phyloP scores from a whole-genome alignment of 2,888 invertebrate species.

The Phorcus lineatus region DNA sequence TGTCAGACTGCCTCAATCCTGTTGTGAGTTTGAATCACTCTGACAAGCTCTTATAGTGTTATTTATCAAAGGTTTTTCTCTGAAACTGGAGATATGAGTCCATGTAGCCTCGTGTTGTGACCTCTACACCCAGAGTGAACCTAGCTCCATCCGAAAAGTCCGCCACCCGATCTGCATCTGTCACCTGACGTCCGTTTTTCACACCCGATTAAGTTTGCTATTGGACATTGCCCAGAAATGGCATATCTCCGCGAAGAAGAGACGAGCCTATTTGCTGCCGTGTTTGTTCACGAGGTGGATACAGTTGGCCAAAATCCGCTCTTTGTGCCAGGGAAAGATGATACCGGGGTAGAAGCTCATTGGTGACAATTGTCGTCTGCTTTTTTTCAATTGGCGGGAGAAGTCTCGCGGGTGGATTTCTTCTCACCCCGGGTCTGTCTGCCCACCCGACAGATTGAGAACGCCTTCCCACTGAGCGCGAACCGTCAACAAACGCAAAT shows the following conservation, averaged over 20 bases:
- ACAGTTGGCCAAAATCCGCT: neutral
- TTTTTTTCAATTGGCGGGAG: neutral
- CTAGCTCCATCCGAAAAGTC: too few relatives aligned
- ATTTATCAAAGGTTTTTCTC: neutral
- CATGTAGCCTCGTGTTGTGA: neutral
- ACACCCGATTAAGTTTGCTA: too few relatives aligned
- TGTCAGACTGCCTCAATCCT: too few relatives aligned
- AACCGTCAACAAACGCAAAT: constrained; percentile 20
- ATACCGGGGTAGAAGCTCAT: neutral
- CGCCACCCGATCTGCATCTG: too few relatives aligned
- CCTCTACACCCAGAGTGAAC: too few relatives aligned
- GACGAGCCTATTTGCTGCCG: neutral
- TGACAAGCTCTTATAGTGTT: neutral
- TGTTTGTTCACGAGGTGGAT: constrained; percentile 13
- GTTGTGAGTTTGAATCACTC: too few relatives aligned
- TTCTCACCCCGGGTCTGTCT: neutral
- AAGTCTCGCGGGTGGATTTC: neutral
- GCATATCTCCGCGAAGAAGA: neutral
- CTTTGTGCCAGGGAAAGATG: neutral
- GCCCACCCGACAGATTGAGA: neutral
- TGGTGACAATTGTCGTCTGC: neutral
- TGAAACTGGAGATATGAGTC: neutral
- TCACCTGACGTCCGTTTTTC: too few relatives aligned
- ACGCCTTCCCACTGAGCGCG: neutral
- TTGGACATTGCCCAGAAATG: neutral